Evolutionary conservation across 2,888 invertebrate genomes (phyloP), one percentile per base, ranked within the genome.

Genomic region (Hemaris fuciformis): DNA sequence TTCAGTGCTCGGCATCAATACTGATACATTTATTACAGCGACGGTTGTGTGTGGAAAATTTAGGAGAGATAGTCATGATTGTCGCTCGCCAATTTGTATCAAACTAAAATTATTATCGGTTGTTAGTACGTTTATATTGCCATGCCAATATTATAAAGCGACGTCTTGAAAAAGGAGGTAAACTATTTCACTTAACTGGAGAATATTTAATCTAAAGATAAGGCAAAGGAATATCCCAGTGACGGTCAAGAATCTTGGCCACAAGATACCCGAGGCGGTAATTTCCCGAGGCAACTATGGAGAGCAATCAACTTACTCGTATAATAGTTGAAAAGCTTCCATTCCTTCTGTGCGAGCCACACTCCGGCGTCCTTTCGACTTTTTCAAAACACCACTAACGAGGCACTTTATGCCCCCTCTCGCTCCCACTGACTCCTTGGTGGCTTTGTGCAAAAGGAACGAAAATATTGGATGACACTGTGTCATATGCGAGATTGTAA

Each of bases 321-420:
- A 76, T 80, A 84, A 81, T 76, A 72, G 76, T 68, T 80, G 79
- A 84, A 83, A 82, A 77, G 79, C 75, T 71, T 69, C 74, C 63
- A 64, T 70, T 74, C 71, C 68, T 62, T 53, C 53, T 53, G 57
- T 46, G 43, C 10, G 48, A 57, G 41, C 56, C 62, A 64, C 64
- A 64, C 66, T 64, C 59, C 69, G 64, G 66, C 65, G 66, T 64
- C 72, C 70, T 75, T 81, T 77, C 72, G 77, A 79, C 81, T 83
- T 84, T 53, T 85, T 83, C 80, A 84, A 85, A 84, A 83, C 83
- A 83, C 74, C 73, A 71, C 86, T 88, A 88, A 88, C 84, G 88
- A 88, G 85, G 79, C 79, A 84, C 84, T 85, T 79, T 76, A 76
- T 72, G 74, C 77, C 74, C 67, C 41, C 43, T 43, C 41, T 42